Percentiles rank a stretch among this genome's conserved stretches.
Conservation (phyloP, 2,888 invertebrate species). For the Amblyjoppa proteus region DNA sequence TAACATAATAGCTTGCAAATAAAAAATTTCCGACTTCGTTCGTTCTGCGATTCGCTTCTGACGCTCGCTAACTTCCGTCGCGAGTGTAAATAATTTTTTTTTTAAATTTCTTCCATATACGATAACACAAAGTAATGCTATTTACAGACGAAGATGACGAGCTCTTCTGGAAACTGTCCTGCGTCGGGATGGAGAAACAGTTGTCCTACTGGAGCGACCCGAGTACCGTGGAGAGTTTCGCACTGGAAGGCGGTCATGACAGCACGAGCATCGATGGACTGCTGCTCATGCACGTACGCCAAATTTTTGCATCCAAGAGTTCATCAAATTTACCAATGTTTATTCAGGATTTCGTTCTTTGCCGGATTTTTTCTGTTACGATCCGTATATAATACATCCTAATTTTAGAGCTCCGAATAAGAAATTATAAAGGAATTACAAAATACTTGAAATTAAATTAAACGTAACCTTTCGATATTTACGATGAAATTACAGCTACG, state of each 20-base stretch:
- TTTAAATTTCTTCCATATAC: background rate
- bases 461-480: too few species aligned
- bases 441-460: too few species aligned
- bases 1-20: too few species aligned
- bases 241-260: conserved; percentile 86
- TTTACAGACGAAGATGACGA: conserved; percentile 83
- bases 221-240: conserved; percentile 85
- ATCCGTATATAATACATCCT: too few species aligned
- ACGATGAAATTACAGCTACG: too few species aligned
- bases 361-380: too few species aligned
- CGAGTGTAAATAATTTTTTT: background rate
- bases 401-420: too few species aligned
- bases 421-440: too few species aligned
- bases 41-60: background rate
- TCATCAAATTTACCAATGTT: conserved; percentile 19
- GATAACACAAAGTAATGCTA: conserved; percentile 4
- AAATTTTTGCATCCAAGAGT: too few species aligned
- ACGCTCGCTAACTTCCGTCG: background rate
- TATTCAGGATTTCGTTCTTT: too few species aligned
- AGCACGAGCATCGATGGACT: conserved; percentile 87
- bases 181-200: conserved; percentile 88
- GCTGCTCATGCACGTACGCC: conserved; percentile 86
- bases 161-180: conserved; percentile 87
- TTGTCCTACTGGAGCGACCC: conserved; percentile 86
- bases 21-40: background rate